phyloP scores from a whole-genome alignment of 2,113 vertebrate genomes.

The Neogobius melanostomus region DNA sequence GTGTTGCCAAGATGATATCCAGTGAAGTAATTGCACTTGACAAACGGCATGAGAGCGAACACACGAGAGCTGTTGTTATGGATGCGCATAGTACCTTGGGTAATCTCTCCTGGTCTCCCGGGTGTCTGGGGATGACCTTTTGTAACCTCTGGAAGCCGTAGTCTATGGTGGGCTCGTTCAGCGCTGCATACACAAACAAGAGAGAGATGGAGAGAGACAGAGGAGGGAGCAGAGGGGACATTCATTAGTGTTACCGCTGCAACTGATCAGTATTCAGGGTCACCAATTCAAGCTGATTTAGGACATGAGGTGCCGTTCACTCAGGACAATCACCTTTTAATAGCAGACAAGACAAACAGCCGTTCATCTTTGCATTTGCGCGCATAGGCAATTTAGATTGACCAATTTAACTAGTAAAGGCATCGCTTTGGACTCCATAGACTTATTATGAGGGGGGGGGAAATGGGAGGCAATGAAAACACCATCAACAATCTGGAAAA shows the following conservation, averaged over 20 bases:
- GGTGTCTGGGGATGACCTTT: slow-evolving; percentile 96
- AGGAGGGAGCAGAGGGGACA: background rate
- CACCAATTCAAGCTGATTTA: slow-evolving; percentile 6
- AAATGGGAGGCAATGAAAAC: slow-evolving; percentile 4
- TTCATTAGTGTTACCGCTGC: slow-evolving; percentile 14
- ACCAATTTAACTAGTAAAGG: slow-evolving; percentile 8
- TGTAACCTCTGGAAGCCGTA: slow-evolving; percentile 98
- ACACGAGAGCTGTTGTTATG: slow-evolving; percentile 39
- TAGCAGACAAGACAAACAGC: slow-evolving; percentile 10
- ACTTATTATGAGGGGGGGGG: background rate
- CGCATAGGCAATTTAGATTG: background rate
- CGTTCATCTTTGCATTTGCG: background rate
- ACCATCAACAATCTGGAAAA: background rate
- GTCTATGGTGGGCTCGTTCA: slow-evolving; percentile 97
- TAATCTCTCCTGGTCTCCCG: slow-evolving; percentile 94
- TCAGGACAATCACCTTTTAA: slow-evolving; percentile 13
- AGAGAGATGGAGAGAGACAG: slow-evolving; percentile 19
- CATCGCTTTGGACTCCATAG: slow-evolving; percentile 2
- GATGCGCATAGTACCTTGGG: slow-evolving; percentile 85
- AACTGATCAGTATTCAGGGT: slow-evolving; percentile 12
- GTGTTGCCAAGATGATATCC: slow-evolving; percentile 40
- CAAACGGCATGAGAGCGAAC: slow-evolving; percentile 19
- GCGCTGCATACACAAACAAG: slow-evolving; percentile 75
- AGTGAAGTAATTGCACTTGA: slow-evolving; percentile 40
- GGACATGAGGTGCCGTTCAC: slow-evolving; percentile 1